phyloP scores from a whole-genome alignment of 1,140 invertebrate genomes.

The Ceratina japonica region DNA sequence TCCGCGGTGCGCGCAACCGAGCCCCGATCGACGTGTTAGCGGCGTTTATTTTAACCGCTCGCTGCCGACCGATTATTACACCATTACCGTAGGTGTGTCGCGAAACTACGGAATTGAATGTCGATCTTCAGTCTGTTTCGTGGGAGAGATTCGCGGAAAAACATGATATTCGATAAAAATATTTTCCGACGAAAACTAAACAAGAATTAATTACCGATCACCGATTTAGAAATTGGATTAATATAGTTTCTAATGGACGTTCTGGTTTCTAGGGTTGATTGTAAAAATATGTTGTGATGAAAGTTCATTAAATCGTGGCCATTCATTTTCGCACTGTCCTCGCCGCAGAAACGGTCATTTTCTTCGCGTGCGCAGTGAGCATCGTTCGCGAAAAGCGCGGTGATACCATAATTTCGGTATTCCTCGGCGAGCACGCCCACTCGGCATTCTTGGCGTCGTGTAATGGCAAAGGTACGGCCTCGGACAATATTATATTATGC shows the following conservation, averaged over 20 bases:
- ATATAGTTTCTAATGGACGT: background rate
- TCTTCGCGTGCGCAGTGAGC: slow-evolving; percentile 1
- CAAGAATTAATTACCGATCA: too few relatives aligned
- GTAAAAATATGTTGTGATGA: background rate
- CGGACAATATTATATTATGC: slow-evolving; percentile 28
- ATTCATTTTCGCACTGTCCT: too few relatives aligned
- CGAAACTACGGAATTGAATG: slow-evolving; percentile 28
- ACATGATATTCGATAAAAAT: too few relatives aligned
- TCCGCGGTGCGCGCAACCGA: background rate
- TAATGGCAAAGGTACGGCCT: slow-evolving; percentile 28
- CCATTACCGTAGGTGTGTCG: slow-evolving; percentile 45
- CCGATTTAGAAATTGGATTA: too few relatives aligned
- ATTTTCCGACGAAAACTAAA: too few relatives aligned
- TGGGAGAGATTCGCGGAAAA: slow-evolving; percentile 21
- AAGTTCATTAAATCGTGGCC: too few relatives aligned
- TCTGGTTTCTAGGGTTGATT: slow-evolving; percentile 27
- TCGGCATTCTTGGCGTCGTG: slow-evolving; percentile 29
- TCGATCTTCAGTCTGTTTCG: background rate
- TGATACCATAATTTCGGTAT: slow-evolving; percentile 36
- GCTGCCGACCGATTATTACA: slow-evolving; percentile 32
- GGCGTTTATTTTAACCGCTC: slow-evolving; percentile 43
- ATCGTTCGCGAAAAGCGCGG: background rate
- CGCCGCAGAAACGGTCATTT: background rate
- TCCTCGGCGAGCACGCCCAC: slow-evolving; percentile 33
- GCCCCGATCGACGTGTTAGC: slow-evolving; percentile 12